These are phyloP conservation scores for Labia minor DNA, from an alignment of 2,888 invertebrate species.

Conservation along the genomic window DNA sequence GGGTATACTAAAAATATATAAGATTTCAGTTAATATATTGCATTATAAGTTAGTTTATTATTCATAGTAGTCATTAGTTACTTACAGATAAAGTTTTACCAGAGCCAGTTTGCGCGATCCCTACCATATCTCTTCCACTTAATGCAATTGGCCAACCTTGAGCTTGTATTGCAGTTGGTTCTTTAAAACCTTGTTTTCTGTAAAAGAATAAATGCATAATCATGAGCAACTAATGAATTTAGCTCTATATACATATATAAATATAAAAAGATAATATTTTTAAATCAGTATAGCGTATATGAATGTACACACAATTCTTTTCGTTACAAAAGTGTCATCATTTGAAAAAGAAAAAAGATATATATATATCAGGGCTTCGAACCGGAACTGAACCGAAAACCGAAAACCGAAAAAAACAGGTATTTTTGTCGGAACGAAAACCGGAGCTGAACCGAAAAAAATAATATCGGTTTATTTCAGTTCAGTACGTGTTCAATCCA, in stretches of 20 bases:
- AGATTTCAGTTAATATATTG: neutral
- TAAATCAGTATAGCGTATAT: conserved; percentile 14
- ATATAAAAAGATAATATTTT: no score
- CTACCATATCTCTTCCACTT: conserved; percentile 74
- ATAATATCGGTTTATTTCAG: no score
- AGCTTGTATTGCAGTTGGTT: conserved; percentile 77
- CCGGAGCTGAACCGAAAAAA: no score
- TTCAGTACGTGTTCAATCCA: no score
- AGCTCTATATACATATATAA: no score
- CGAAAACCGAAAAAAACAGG: no score
- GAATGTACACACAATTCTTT: neutral
- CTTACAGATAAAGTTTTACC: conserved; percentile 63
- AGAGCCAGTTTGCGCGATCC: conserved; percentile 76
- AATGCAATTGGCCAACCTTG: conserved; percentile 83
- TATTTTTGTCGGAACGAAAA: no score
- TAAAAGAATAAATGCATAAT: conserved; percentile 23
- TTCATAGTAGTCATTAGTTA: conserved; percentile 17
- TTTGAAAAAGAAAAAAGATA: no score
- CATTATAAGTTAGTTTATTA: no score
- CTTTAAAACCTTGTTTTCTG: conserved; percentile 55
- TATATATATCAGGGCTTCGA: no score
- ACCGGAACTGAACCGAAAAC: no score
- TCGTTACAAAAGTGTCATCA: neutral
- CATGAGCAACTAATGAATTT: no score
- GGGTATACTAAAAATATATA: conserved; percentile 43